Conservation (phyloP, 2,113 vertebrate species). For the Aythya baeri region DNA sequence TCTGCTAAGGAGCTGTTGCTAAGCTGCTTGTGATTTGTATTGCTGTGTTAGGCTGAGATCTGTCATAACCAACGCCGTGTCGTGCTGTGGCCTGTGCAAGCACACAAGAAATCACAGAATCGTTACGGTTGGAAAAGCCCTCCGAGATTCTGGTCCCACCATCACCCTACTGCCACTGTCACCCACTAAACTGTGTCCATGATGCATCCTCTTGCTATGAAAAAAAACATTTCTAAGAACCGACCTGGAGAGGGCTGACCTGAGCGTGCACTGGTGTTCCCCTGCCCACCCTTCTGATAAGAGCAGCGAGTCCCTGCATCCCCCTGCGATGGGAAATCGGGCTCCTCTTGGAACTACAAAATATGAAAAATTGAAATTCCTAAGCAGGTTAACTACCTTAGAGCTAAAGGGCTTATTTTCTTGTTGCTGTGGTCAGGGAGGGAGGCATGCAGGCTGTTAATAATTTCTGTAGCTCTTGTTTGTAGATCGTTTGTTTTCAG, state of each 20-base stretch:
- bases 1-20: not conserved
- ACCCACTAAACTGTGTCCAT: too few relatives aligned
- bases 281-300: not conserved
- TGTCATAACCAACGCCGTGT: too few relatives aligned
- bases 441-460: not conserved
- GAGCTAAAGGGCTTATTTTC: not conserved
- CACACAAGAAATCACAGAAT: fast-evolving
- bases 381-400: not conserved
- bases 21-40: not conserved
- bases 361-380: too few relatives aligned
- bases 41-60: fast-evolving
- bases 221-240: not conserved
- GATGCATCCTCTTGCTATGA: not conserved
- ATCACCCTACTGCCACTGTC: too few relatives aligned
- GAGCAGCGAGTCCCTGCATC: fast-evolving
- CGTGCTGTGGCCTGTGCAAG: not conserved
- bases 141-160: too few relatives aligned
- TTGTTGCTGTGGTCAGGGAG: not conserved
- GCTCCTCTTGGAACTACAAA: too few relatives aligned
- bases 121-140: too few relatives aligned
- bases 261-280: too few relatives aligned
- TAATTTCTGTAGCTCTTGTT: not conserved
- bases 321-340: too few relatives aligned
- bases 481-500: not conserved
- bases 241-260: too few relatives aligned